Base-by-base conservation (phyloP, 2,888 invertebrate species). In the Troides helena region DNA sequence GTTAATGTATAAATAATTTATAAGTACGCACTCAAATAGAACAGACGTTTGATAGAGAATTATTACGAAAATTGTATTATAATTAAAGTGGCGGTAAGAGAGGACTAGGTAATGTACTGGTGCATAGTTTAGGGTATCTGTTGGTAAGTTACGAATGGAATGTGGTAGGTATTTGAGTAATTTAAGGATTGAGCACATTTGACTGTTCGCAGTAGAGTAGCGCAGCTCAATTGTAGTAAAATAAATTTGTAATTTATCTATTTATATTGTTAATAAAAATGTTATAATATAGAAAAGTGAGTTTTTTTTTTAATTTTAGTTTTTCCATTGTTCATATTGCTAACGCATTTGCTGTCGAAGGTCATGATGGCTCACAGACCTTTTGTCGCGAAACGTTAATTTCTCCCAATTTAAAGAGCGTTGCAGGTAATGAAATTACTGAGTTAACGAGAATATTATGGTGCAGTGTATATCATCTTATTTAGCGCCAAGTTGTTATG, bases 251-350 rank as follows among this genome's bases (percentile, higher is more conserved):
- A 91, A 91, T 88, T 76, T 91, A 89, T 80, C 86, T 89, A 90
- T 92, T 92, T 91, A 91, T 92, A 92, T 92, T 92, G 92, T 92
- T 92, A 92, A 90, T 92, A 92, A 92, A 92, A 92, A 85, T 86
- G 92, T 92, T 92, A 91, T 89, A 79, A 88, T 84, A 89, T 90
- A 90, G 87, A 83, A 77, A 78, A n/a, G 7, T 18, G 5, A 53
- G 17, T 6, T 53, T 53, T 53, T 53, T n/a, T 50, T 50, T 50
- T 18, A 14, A n/a, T 53, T 53, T 53, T n/a, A 4, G 53, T 46
- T 46, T 46, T 46, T 14, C 46, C 4, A 4, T 46, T 46, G 2
- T 46, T 46, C 12, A 46, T 17, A 46, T 46, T 46, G 14, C 46
- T 46, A 14, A 10, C 12, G 8, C 8, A 43, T 30, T 30, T 30